Evolutionary conservation across 2,113 vertebrate genomes (phyloP).

Genomic region (Rhea americana): DNA sequence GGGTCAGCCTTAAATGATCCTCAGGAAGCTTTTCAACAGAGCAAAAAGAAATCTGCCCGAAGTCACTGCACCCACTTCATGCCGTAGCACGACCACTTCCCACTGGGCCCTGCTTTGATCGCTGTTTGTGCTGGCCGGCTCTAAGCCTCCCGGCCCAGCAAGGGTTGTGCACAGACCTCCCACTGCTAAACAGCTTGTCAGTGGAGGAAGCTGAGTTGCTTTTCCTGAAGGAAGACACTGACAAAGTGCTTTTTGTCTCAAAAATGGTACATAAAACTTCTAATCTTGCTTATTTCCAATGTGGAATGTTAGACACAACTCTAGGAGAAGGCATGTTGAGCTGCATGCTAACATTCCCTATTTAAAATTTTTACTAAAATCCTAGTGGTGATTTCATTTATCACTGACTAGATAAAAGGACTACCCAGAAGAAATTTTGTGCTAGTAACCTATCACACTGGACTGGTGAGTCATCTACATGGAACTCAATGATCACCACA

Average conservation of each 20-base stretch:
- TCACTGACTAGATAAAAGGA: neutral
- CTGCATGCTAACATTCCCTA: neutral
- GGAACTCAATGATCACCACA: fast-evolving
- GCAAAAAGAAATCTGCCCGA: neutral
- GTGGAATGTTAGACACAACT: fast-evolving
- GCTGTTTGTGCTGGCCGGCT: slow-evolving; percentile 18
- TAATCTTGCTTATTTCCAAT: neutral
- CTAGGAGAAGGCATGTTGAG: neutral
- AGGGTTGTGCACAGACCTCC: neutral
- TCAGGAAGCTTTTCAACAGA: neutral
- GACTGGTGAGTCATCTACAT: neutral
- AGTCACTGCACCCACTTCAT: neutral
- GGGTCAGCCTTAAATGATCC: neutral
- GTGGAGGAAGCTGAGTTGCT: neutral
- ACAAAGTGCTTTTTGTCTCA: neutral
- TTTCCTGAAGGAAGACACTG: neutral
- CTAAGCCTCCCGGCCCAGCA: neutral
- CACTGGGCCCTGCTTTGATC: neutral
- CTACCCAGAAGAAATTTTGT: neutral
- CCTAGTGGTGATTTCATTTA: neutral
- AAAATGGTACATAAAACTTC: neutral
- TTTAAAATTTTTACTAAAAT: neutral
- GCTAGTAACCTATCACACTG: neutral
- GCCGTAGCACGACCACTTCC: neutral
- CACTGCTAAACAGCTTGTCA: neutral